Percentiles rank a stretch among this genome's conserved stretches.
These are phyloP conservation scores for Notamacropus eugenii DNA, from an alignment of 2,797 vertebrate species.

Conservation along the genomic window DNA sequence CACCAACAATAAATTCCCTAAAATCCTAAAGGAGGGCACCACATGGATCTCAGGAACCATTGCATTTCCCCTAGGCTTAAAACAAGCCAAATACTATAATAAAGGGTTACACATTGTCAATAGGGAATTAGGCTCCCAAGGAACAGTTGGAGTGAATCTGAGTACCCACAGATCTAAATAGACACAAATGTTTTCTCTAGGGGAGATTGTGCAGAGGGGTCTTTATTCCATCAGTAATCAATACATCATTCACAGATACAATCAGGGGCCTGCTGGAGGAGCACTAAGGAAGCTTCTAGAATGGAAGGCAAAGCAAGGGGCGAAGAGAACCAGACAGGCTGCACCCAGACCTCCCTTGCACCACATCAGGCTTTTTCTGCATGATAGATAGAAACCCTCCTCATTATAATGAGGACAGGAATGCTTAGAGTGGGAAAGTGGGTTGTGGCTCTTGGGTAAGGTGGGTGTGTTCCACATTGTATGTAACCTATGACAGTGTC, in stretches of 20 bases:
- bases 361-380: background rate
- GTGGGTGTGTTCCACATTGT: background rate
- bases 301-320: background rate
- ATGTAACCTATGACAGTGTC: background rate
- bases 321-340: background rate
- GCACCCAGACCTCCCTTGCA: background rate
- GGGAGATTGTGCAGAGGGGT: background rate
- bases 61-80: background rate
- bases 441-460: background rate
- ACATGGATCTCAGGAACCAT: background rate
- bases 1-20: background rate
- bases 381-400: background rate
- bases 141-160: background rate
- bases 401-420: background rate
- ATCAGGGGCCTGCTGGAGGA: slow-evolving; percentile 51
- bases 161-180: background rate
- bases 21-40: background rate
- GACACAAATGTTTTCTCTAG: background rate
- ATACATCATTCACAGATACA: slow-evolving; percentile 50
- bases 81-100: background rate
- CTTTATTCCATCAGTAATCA: slow-evolving; percentile 69
- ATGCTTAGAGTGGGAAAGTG: background rate
- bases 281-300: slow-evolving; percentile 3
- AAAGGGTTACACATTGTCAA: background rate
- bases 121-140: background rate